These are phyloP conservation scores for Umimayanthus chanpuru DNA, from an alignment of 92 coral and sea anemone genomes.

Conservation along the genomic window DNA sequence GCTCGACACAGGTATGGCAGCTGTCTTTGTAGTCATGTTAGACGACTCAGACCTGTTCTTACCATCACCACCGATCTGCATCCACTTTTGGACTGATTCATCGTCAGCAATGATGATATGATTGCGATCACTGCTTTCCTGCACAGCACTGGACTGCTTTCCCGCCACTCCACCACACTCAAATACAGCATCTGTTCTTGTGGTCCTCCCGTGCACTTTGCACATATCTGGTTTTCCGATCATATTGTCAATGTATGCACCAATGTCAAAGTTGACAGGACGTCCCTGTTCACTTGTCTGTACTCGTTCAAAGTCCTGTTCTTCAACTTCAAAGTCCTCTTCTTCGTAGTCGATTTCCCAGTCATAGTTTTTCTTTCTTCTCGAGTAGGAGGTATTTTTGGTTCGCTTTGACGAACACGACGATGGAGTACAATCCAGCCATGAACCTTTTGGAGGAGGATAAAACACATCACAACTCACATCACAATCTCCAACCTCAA, in stretches of 20 bases:
- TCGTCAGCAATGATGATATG: slow-evolving; percentile 21
- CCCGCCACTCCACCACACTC: not conserved
- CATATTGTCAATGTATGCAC: slow-evolving; percentile 43
- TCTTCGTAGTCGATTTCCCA: slow-evolving; percentile 12
- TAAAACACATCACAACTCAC: slow-evolving; percentile 13
- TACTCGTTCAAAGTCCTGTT: not conserved
- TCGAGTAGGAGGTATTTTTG: slow-evolving; percentile 5
- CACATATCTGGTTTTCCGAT: not conserved
- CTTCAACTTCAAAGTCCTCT: slow-evolving; percentile 10
- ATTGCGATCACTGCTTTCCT: not conserved
- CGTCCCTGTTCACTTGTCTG: not conserved
- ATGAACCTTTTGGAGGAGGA: not conserved
- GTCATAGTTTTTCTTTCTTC: slow-evolving; percentile 16
- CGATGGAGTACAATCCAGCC: not conserved
- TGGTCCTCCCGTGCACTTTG: not conserved
- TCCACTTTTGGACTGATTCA: slow-evolving; percentile 1
- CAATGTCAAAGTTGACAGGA: slow-evolving; percentile 43
- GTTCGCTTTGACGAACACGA: not conserved
- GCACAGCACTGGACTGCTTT: not conserved
- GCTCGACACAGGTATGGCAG: too few species aligned
- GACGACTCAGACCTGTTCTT: not conserved
- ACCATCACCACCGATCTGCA: not conserved
- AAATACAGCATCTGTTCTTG: not conserved
- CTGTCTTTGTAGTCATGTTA: not conserved
- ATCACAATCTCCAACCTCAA: not conserved